Base-by-base conservation (phyloP, 37 sponge, comb jelly and placozoan species). In the Mnemiopsis leidyi region DNA sequence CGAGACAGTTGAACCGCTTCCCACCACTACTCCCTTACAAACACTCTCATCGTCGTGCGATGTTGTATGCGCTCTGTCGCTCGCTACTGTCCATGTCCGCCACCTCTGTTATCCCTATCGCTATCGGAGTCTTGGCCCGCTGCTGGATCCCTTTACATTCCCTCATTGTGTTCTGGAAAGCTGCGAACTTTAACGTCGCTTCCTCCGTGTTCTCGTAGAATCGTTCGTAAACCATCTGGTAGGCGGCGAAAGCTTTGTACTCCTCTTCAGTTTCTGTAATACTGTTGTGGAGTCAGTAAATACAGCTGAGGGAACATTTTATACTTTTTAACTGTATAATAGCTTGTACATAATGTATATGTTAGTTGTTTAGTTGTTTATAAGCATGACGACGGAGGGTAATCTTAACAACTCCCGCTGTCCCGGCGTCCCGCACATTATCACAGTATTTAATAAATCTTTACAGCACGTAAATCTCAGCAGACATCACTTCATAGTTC, bases 191-290 rank as follows among this genome's bases (percentile, higher is more conserved):
- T 5, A 5, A 7, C 3, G 75, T 71, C 7, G 75, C 75, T 28
- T 71, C 75, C 30, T n/a, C 75, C 7, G 75, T 71, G 75, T 71
- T 25, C 25, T 13, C 20, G 75, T 71, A 71, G 75, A 29, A 71
- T 5, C 75, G 75, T 18, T 71, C 75, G 30, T 29, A 71, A 29
- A 71, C 75, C 75, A 71, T 71, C 30, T 71, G 75, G 75, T 71
- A 71, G 25, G 75, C 75, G 25, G 75, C 75, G 20, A 71, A 71
- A 28, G 75, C 75, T 71, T 29, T 13, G 75, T 71, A 71, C n/a
- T 71, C 75, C 20, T 71, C 75, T 71, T 71, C 30, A 23, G 20
- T 25, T 28, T n/a, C 30, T 7, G 75, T 29, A 7, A 71, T 28
- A 71, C 75, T 71, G 75, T 23, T 23, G 20, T 5, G n/a, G 30